phyloP scores from a whole-genome alignment of 53 echinoderm and acorn worm species.

The Hippasteria phrygiana region DNA sequence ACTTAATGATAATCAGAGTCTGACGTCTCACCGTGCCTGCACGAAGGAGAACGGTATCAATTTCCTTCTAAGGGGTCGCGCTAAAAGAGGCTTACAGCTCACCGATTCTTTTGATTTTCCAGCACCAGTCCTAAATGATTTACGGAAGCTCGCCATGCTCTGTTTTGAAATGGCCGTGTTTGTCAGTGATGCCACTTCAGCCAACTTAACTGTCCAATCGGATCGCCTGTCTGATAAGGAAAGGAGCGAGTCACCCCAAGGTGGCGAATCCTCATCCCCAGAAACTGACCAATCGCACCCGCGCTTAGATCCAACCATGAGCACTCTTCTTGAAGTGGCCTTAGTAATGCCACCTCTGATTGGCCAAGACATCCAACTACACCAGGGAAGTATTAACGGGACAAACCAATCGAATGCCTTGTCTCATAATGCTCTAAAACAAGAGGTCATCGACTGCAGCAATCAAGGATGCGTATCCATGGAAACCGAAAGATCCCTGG shows the following conservation, averaged over 20 bases:
- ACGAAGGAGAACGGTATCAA: background rate
- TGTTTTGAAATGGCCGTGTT: slow-evolving; percentile 65
- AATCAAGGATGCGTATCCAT: background rate
- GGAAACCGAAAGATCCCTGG: background rate
- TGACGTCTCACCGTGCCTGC: too few relatives aligned
- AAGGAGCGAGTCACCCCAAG: background rate
- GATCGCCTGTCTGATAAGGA: slow-evolving; percentile 9
- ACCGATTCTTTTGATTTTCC: slow-evolving; percentile 46
- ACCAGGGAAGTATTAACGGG: background rate
- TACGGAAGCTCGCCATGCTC: slow-evolving; percentile 24
- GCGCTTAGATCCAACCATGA: background rate
- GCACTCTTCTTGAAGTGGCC: background rate
- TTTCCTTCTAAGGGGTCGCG: background rate
- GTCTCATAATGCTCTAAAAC: background rate
- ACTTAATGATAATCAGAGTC: background rate
- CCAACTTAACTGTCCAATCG: slow-evolving; percentile 6
- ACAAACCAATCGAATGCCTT: background rate
- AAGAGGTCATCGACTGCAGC: background rate
- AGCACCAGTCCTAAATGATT: slow-evolving; percentile 31
- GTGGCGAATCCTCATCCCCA: slow-evolving; percentile 28
- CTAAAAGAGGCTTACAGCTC: background rate
- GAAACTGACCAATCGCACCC: slow-evolving; percentile 44
- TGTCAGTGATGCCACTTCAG: background rate
- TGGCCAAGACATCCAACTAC: too few relatives aligned
- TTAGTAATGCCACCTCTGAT: background rate